Base-by-base conservation (phyloP, 1,140 invertebrate species). In the Pogonognathellus flavescens region DNA sequence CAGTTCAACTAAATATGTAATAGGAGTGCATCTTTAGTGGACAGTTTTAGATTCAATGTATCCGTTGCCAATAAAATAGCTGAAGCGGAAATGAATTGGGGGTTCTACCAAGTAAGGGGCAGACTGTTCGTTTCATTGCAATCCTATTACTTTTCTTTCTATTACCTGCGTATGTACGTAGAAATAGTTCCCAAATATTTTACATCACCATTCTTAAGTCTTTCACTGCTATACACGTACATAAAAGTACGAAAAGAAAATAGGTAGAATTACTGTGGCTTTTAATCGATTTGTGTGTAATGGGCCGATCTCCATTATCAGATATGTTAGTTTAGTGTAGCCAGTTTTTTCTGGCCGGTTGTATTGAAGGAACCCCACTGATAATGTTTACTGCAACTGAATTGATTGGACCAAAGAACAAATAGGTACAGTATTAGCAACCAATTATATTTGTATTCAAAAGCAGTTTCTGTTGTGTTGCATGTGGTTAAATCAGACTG, bases 21-120 rank as follows among this genome's bases (percentile, higher is more conserved):
- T n/a, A n/a, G n/a, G n/a, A n/a, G n/a, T n/a, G n/a, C n/a, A n/a
- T n/a, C n/a, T n/a, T n/a, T n/a, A n/a, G n/a, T n/a, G n/a, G n/a
- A n/a, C n/a, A n/a, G n/a, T n/a, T n/a, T n/a, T 52, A 80, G 66
- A 72, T 72, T 49, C 16, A 76, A 49, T 16, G 31, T 76, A 70
- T 49, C 82, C 16, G 31, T 60, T 84, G 82, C 62, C 82, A 84
- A 84, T 84, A 70, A 83, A 84, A 70, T 84, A 66, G 82, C 60
- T 84, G 60, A 84, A 84, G 82, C 70, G 82, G 82, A 84, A 84
- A 84, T 84, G 60, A 84, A 70, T 84, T 84, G 60, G 60, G 55
- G 76, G 53, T 80, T 18, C 22, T 18, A 80, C 76, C 76, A 8
- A 55, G n/a, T n/a, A n/a, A n/a, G n/a, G 53, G 53, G 53, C 50